These are phyloP conservation scores for Leucopternis melanops DNA, from an alignment of 2,113 vertebrate genomes.

Conservation along the genomic window DNA sequence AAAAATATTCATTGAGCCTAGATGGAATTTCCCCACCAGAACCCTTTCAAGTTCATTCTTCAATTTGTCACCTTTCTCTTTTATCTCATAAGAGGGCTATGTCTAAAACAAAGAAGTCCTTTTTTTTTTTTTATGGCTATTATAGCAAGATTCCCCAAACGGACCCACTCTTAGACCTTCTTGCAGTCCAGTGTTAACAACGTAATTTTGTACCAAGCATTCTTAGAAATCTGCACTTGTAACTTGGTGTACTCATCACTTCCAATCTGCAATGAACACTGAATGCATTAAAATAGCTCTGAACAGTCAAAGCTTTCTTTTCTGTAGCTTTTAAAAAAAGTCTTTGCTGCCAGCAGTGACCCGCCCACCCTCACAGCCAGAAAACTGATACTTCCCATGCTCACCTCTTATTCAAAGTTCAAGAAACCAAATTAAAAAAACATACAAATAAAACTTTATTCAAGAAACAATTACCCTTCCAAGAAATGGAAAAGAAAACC, in stretches of 20 bases:
- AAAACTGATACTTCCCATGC: constrained; percentile 14
- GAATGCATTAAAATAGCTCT: constrained; percentile 15
- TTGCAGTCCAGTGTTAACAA: neutral
- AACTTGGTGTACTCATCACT: neutral
- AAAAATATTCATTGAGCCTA: neutral
- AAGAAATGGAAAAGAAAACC: neutral
- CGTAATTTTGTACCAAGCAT: neutral
- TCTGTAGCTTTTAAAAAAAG: neutral
- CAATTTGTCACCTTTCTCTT: neutral
- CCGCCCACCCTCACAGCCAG: neutral
- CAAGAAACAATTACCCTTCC: neutral
- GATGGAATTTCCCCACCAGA: neutral
- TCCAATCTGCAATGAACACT: neutral
- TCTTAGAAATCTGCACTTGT: constrained; percentile 16
- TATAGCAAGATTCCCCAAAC: neutral
- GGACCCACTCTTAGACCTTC: neutral
- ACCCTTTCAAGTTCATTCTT: neutral
- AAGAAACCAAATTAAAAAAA: neutral
- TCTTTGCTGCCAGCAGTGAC: neutral
- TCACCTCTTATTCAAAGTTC: neutral
- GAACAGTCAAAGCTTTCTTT: constrained; percentile 41
- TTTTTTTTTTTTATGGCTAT: neutral
- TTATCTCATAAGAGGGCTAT: neutral
- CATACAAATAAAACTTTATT: neutral
- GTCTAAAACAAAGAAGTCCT: neutral